phyloP scores from a whole-genome alignment of 2,113 vertebrate genomes.

The Grantiella picta region DNA sequence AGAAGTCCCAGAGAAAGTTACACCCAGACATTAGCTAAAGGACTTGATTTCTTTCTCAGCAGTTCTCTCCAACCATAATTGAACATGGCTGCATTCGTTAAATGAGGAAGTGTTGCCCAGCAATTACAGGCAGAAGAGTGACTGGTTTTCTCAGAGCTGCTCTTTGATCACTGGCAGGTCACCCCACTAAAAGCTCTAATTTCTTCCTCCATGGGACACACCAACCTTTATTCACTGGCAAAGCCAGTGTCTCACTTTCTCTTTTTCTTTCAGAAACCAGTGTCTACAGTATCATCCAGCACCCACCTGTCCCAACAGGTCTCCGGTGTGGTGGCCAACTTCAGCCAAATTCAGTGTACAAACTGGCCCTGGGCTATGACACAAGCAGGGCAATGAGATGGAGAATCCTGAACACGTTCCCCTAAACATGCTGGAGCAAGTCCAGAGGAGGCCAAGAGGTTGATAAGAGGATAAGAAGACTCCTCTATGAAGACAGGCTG shows the following conservation, averaged over 20 bases:
- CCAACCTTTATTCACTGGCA: neutral
- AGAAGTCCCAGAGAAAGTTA: neutral
- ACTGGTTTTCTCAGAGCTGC: neutral
- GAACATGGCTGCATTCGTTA: neutral
- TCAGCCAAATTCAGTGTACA: neutral
- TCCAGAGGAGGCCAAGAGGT: neutral
- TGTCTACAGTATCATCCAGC: neutral
- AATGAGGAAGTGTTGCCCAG: accelerated
- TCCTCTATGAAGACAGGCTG: neutral
- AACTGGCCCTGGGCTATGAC: neutral
- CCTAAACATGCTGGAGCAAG: neutral
- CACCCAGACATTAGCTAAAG: neutral
- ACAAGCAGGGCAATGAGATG: accelerated
- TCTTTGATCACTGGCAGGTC: neutral
- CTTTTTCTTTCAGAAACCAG: neutral
- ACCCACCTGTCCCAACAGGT: neutral
- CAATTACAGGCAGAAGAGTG: neutral
- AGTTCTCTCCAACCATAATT: neutral
- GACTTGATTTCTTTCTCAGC: neutral
- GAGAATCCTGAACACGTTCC: neutral
- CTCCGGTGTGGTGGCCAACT: neutral
- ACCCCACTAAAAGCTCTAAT: neutral
- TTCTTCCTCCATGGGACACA: neutral
- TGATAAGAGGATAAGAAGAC: too few species aligned
- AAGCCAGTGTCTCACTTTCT: neutral